Evolutionary conservation across 2,113 vertebrate genomes (phyloP), one percentile per base, ranked within the genome.

Genomic region (Epinephelus lanceolatus): DNA sequence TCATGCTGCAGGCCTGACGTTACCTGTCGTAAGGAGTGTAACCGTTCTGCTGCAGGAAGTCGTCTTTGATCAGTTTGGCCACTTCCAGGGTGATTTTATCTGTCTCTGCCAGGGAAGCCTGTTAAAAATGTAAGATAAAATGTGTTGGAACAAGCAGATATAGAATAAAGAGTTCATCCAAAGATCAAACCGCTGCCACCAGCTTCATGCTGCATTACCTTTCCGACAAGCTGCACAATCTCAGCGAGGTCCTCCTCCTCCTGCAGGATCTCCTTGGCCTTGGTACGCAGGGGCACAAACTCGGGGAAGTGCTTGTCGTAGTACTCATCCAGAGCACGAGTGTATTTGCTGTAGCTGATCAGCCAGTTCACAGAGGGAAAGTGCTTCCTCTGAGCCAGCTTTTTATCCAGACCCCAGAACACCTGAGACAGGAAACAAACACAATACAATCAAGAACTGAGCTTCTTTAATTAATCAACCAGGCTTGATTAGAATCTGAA

Each of bases 281-380:
- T 99, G 87, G 98, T 99, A 83, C 98, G 96, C 81, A 99, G 95
- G 4, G 98, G 97, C 77, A 99, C 98, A 80, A 99, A 99, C 88
- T 99, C 98, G 0, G 97, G 95, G 90, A 98, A 99, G 93, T 99
- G 98, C 74, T 99, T 99, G 95, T 99, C 98, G 0, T 99, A 99
- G 86, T 99, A 97, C 88, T 99, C 98, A 0, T 99, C 98, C 85
- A 99, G 93, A 2, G 98, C 97, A 13, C 98, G 96, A 0, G 96
- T 98, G 90, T 99, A 99, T 87, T 99, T 99, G 94, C 98, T 99
- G 95, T 99, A 99, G 92, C 98, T 99, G 95, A 99, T 99, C 62
- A 99, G 95, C 98, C 98, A 99, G 88, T 99, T 99, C 65, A 99
- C 98, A 1, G 98, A 99, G 0, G 98, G 98, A 85, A 99, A 99